These are phyloP conservation scores for Campopleginae sp. DNA, from an alignment of 2,888 invertebrate genomes.

Conservation along the genomic window DNA sequence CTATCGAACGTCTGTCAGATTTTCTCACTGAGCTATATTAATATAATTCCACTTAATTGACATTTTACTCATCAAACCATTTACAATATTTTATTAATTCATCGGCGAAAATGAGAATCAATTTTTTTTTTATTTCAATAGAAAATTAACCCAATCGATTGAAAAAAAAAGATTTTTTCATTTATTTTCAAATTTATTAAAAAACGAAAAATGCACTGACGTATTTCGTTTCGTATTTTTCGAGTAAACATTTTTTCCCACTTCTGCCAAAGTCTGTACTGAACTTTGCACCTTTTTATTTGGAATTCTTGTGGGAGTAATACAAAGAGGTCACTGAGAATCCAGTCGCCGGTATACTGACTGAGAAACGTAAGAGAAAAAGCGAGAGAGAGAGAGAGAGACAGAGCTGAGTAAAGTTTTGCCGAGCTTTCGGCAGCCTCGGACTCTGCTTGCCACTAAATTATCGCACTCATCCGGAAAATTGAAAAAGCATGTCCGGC, in stretches of 20 bases:
- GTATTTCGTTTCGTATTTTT: not conserved
- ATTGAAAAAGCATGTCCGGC: conserved; percentile 12
- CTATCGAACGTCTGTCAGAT: conserved; percentile 14
- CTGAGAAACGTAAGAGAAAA: not conserved
- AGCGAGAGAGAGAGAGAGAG: conserved; percentile 1
- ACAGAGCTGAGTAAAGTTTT: not conserved
- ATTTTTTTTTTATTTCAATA: not conserved
- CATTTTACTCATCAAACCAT: not conserved
- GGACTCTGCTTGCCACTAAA: not conserved
- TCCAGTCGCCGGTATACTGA: conserved; percentile 9
- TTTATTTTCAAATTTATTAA: no score
- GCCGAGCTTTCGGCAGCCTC: not conserved
- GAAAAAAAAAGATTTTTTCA: not conserved
- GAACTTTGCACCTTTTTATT: conserved; percentile 29
- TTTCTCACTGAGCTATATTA: not conserved
- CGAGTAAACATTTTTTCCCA: not conserved
- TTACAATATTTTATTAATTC: not conserved
- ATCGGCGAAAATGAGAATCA: not conserved
- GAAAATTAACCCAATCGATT: not conserved
- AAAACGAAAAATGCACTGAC: not conserved
- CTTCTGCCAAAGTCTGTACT: not conserved
- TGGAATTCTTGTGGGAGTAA: not conserved
- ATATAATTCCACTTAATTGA: not conserved
- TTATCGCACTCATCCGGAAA: conserved; percentile 16
- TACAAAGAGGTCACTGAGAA: conserved; percentile 35